Evolutionary conservation across 2,888 invertebrate species (phyloP).

Genomic region (Megamerina dolium): DNA sequence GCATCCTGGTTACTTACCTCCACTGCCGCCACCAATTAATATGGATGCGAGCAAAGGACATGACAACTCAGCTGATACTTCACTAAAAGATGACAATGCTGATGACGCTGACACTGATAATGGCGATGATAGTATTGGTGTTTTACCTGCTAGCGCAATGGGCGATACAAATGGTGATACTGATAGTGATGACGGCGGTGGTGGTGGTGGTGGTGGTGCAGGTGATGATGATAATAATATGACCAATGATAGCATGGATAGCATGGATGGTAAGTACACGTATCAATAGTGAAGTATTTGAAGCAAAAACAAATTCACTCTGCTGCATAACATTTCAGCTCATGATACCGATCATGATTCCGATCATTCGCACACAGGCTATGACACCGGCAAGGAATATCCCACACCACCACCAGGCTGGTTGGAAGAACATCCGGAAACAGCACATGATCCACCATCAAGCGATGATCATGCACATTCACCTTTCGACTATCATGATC

Average conservation of each 20-base stretch:
- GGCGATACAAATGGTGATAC: constrained; percentile 22
- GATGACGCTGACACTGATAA: constrained; percentile 18
- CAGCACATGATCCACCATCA: constrained; percentile 26
- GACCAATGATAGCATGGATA: background rate
- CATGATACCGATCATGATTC: constrained; percentile 22
- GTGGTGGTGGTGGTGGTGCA: constrained; percentile 3
- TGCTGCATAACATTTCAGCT: constrained; percentile 13
- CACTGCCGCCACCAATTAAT: no score
- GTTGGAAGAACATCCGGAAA: constrained; percentile 37
- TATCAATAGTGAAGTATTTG: background rate
- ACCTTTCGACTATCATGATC: constrained; percentile 24
- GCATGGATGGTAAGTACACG: constrained; percentile 13
- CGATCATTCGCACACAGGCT: constrained; percentile 25
- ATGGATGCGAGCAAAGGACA: background rate
- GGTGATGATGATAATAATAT: constrained; percentile 6
- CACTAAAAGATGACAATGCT: constrained; percentile 10
- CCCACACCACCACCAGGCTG: constrained; percentile 46
- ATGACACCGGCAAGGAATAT: constrained; percentile 41
- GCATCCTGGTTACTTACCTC: constrained; percentile 26
- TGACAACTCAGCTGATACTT: no score
- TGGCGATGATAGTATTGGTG: constrained; percentile 33
- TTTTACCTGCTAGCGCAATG: constrained; percentile 37
- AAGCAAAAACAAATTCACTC: no score
- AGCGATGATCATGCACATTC: constrained; percentile 26
- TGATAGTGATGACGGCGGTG: constrained; percentile 12